These are phyloP conservation scores for Eulithis testata DNA, from an alignment of 2,888 invertebrate species.

Conservation along the genomic window DNA sequence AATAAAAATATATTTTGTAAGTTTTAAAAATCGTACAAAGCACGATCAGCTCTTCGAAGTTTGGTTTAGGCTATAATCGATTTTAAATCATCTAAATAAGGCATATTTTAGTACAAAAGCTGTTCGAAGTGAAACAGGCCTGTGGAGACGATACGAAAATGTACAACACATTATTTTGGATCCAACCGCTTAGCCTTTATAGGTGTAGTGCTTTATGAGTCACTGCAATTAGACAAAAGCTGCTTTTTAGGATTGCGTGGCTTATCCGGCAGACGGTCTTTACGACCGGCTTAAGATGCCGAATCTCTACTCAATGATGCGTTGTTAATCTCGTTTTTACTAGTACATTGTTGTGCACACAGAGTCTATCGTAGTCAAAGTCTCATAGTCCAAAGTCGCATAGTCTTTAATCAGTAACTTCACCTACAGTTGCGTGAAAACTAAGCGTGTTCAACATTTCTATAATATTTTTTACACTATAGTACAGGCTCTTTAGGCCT, in stretches of 20 bases:
- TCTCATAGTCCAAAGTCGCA: not conserved
- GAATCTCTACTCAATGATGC: conserved; percentile 43
- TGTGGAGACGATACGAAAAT: conserved; percentile 72
- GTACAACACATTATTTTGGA: conserved; percentile 83
- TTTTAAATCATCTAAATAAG: not conserved
- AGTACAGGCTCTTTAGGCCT: too few relatives aligned
- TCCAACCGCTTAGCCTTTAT: conserved; percentile 83
- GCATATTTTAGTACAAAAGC: not conserved
- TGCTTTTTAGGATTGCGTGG: conserved; percentile 77
- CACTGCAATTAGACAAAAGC: conserved; percentile 77
- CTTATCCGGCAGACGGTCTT: conserved; percentile 57
- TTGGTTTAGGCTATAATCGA: too few relatives aligned
- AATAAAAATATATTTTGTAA: too few relatives aligned
- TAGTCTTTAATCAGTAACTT: too few relatives aligned
- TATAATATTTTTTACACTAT: too few relatives aligned
- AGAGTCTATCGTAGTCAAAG: too few relatives aligned
- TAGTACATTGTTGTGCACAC: not conserved
- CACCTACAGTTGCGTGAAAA: too few relatives aligned
- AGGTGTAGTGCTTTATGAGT: conserved; percentile 79
- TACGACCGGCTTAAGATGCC: conserved; percentile 68
- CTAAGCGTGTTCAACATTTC: too few relatives aligned
- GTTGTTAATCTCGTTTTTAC: conserved; percentile 1
- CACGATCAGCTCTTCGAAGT: too few relatives aligned
- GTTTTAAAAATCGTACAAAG: too few relatives aligned
- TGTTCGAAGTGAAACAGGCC: conserved; percentile 17